Base-by-base conservation (phyloP, 2,888 invertebrate genomes). In the Eupithecia pulchellata region DNA sequence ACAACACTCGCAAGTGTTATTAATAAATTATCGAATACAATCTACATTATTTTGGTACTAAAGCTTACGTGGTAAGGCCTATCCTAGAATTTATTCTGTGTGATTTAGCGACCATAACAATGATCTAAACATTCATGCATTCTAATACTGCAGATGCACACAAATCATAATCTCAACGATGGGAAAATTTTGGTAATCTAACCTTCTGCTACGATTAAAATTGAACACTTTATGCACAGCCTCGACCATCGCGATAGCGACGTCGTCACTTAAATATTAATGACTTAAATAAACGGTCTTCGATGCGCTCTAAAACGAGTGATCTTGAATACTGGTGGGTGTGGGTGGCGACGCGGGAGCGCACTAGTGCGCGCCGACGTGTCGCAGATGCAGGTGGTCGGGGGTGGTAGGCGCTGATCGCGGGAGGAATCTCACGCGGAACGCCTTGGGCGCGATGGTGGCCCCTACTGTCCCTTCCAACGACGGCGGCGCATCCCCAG, bases 371-470 rank as follows among this genome's bases (percentile, higher is more conserved):
- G 91, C 88, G 74, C 94, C 92, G 77, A 91, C 93, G 83, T 91
- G 86, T 71, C 93, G 90, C 75, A 89, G 90, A 82, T 92, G 89
- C 63, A 82, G 79, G 79, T 90, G 88, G 70, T 91, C 92, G 74
- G 91, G 81, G 47, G 82, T 85, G 72, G 81, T 81, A 69, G 83
- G 87, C 63, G 82, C 84, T 66, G 84, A 77, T 55, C 97, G 94
- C 6, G 95, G 94, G 74, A 95, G 91, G 71, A 97, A 94, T 81
- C 95, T 95, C 20, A 98, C 97, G 85, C 96, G 95, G 93, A 97
- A 98, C 1, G 96, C 95, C 82, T 97, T 95, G 0, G 98, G 98
- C 25, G 97, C 96, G 64, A 98, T 96, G n/a, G 98, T 98, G 65
- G 97, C 96, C 6, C 98, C 98, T 32, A 97, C 96, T 74, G 96